Evolutionary conservation across 2,888 invertebrate species (phyloP), one percentile per base, ranked within the genome.

Genomic region (Chloroclysta siterata): DNA sequence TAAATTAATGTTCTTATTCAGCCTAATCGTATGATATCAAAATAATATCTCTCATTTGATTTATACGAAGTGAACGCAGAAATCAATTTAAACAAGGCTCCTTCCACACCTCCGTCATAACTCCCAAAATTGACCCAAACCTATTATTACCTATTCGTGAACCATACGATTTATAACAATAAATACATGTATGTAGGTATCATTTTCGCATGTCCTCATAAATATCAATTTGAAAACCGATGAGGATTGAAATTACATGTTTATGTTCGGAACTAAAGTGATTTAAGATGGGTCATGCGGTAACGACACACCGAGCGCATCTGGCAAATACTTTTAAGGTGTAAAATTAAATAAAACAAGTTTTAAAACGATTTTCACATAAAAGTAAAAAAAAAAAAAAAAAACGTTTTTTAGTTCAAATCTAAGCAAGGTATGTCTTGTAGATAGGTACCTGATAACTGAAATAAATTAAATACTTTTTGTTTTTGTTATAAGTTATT

Each of bases 181-280:
- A 39, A 62, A 64, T 60, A 66, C 65, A 61, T 44, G 41, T 53
- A n/a, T 29, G n/a, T 56, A 47, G 13, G 63, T 68, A 67, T 68
- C 68, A 70, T 72, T 73, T 72, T 72, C 72, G 66, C 70, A 62
- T 53, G 55, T 54, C 50, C 53, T 55, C 67, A 68, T 74, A 70
- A 74, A 74, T 74, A 68, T 70, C 69, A 72, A 72, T 72, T 72
- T 74, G 59, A 69, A 63, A 61, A 51, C 53, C 67, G 66, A 56
- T 50, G 68, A 65, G 39, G 61, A 65, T 59, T 65, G 33, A 72
- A 74, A 74, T 74, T 72, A 70, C 61, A 70, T 50, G 72, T 59
- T 66, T 68, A 61, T 47, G 61, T 64, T 67, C 56, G 60, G 52
- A 63, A 65, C 63, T 65, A 60, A 69, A 70, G 61, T 70, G 72